Evolutionary conservation across 2,797 vertebrate species (phyloP), one percentile per base, ranked within the genome.

Genomic region (Poecilia wingei): DNA sequence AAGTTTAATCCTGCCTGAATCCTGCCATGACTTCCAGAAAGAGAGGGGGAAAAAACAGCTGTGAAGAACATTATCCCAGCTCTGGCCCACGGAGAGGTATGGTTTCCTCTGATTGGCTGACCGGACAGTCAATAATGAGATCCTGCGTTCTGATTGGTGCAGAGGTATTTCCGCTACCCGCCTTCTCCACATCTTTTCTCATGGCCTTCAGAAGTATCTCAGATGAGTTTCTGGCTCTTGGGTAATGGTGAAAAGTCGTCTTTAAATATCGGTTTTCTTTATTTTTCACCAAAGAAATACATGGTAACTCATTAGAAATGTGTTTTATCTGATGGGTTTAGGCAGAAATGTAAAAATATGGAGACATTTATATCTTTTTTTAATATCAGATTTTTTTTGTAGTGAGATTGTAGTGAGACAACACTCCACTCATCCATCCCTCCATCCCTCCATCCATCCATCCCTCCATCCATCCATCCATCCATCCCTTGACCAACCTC

Each of bases 1-100:
- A 39, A 71, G 47, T 74, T 70, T 18, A 55, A 41, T 70, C 68
- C 73, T 75, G 43, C 43, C 68, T 41, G 70, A 33, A 71, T 83
- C 83, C 83, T 79, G 78, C 78, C 82, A 74, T 84, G 80, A 88
- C 82, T 81, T 70, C 82, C 82, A 61, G 51, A 87, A 91, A 87
- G 84, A 77, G 18, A 41, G 28, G 84, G 84, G 55, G 75, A 14
- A 61, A 87, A 90, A 91, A 90, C 94, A 93, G 94, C 94, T 94
- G 94, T 91, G 85, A 87, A 82, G 86, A 91, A 92, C 87, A 90
- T 92, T 92, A 92, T 90, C 87, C 84, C 83, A 88, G 88, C 84
- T 90, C 78, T 84, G 47, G 64, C 92, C 94, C 87, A 78, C 39
- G 18, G 0, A 31, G 41, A 18, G 4, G 47, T 76, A 78, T 72